These are phyloP conservation scores for Perodicticus potto DNA, from an alignment of 2,797 vertebrate genomes.

Conservation along the genomic window DNA sequence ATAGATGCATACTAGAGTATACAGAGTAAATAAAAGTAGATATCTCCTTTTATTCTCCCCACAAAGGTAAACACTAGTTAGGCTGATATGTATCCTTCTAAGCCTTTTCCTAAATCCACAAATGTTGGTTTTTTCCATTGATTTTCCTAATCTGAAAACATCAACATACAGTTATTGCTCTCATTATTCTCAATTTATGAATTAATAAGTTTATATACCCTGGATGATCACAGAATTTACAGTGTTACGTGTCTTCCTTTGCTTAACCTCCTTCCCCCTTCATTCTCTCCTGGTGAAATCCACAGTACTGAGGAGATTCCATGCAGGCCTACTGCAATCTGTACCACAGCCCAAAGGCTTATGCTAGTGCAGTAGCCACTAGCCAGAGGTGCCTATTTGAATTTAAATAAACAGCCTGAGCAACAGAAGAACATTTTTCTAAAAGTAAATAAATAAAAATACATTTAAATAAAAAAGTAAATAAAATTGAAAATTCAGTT, in stretches of 20 bases:
- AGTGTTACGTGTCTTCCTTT: not conserved
- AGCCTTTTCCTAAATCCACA: not conserved
- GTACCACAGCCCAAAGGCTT: not conserved
- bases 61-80: not conserved
- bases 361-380: not conserved
- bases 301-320: not conserved
- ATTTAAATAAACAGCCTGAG: slow-evolving; percentile 10
- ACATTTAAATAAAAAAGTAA: not conserved
- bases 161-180: not conserved
- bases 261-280: not conserved
- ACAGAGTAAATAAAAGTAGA: slow-evolving; percentile 32
- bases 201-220: not conserved
- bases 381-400: not conserved
- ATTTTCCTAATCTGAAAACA: slow-evolving; percentile 43
- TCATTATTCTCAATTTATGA: not conserved
- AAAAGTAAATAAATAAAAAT: not conserved
- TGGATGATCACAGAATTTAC: not conserved
- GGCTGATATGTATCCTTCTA: not conserved
- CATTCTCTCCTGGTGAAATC: not conserved
- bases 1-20: not conserved
- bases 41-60: not conserved
- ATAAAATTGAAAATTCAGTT: slow-evolving; percentile 8
- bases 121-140: slow-evolving; percentile 34
- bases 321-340: not conserved
- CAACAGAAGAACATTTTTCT: not conserved